Base-by-base conservation (phyloP, 2,797 vertebrate genomes). In the Sebastes cheni region DNA sequence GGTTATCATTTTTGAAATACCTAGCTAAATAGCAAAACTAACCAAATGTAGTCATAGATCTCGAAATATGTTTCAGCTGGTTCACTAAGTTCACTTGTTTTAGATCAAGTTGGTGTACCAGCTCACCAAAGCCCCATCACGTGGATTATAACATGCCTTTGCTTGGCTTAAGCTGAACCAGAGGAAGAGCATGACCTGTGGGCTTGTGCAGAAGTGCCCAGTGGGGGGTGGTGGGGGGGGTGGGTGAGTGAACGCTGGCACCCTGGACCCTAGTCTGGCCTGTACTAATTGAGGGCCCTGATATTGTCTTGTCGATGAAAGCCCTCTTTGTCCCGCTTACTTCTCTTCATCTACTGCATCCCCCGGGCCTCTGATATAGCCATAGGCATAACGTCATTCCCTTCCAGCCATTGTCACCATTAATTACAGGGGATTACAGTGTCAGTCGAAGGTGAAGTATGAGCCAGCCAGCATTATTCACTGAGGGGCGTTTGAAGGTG, bases 261-360 rank as follows among this genome's bases (percentile, higher is more conserved):
- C 93, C 91, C 94, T 93, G 79, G 82, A 90, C 94, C 92, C 90
- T 70, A 81, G 92, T 88, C 92, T 93, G 92, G 92, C 89, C 93
- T 88, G 91, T 70, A 85, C 96, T 97, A 96, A 96, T 95, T 97
- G 94, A 93, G 75, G 95, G 86, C 85, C 82, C 86, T 92, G 94
- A 96, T 95, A 97, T 96, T 92, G 94, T 96, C 93, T 92, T 72
- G 80, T 82, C 16, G 77, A 92, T 97, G 96, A 98, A 97, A 97
- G 96, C 88, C 87, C 60, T 92, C 95, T 96, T 97, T 97, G 96
- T 97, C 79, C 85, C 29, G 73, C 83, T 73, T 83, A 82, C 91
- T 92, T 86, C 72, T 96, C 93, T 91, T 87, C 87, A 93, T 93
- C 94, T 95, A 94, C 90, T 92, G 94, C 95, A 94, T 90, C 93